Conservation (phyloP, 1,140 invertebrate species). For the Brachionus rotundiformis region DNA sequence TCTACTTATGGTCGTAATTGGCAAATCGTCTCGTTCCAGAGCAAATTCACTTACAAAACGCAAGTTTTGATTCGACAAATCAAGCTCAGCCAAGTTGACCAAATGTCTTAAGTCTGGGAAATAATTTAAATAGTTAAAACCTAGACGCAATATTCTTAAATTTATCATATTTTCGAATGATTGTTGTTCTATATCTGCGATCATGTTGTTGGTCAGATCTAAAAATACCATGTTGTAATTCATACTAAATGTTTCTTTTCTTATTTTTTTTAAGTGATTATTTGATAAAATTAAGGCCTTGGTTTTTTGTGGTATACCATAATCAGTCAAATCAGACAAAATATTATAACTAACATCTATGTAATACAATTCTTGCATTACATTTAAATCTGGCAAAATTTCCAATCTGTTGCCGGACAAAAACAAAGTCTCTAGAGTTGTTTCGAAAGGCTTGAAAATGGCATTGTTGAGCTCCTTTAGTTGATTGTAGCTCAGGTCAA, state of each 20-base stretch:
- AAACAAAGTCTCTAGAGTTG: not conserved
- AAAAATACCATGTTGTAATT: slow-evolving; percentile 8
- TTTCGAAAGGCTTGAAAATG: not conserved
- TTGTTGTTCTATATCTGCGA: slow-evolving; percentile 1
- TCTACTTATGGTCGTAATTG: not conserved
- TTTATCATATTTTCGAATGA: slow-evolving; percentile 10
- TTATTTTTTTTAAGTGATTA: slow-evolving; percentile 6
- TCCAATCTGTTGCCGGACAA: not conserved
- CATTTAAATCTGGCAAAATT: not conserved
- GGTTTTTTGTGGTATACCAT: not conserved
- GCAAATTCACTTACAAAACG: not conserved
- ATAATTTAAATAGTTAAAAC: slow-evolving; percentile 14
- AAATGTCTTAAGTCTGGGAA: slow-evolving; percentile 16
- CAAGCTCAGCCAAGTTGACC: slow-evolving; percentile 2
- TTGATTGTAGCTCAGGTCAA: slow-evolving; percentile 10
- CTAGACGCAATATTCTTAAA: slow-evolving; percentile 24
- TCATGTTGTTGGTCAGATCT: slow-evolving; percentile 5
- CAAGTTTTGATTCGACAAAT: slow-evolving; percentile 25
- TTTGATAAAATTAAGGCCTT: not conserved
- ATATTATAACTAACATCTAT: slow-evolving; percentile 12
- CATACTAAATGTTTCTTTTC: not conserved
- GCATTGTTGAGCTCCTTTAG: not conserved
- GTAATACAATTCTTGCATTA: not conserved
- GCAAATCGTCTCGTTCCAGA: slow-evolving; percentile 3
- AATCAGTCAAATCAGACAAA: not conserved